Evolutionary conservation across 2,888 invertebrate genomes (phyloP).

Genomic region (Diaphora mendica): DNA sequence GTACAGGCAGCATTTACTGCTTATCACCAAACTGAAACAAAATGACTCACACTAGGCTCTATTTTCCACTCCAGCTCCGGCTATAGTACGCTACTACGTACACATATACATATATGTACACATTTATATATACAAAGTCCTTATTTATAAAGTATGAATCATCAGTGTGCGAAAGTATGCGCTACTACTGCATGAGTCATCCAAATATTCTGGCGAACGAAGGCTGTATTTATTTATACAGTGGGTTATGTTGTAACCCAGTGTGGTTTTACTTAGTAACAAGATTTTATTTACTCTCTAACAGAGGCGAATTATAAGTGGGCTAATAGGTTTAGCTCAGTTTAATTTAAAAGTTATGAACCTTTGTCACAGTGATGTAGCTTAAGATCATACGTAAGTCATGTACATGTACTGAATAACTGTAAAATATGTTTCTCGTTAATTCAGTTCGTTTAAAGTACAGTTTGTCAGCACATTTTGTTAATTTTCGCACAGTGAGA

Average conservation of each 20-base stretch:
- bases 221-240: constrained; percentile 6
- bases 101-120: background rate
- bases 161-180: constrained; percentile 35
- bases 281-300: background rate
- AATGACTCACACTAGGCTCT: background rate
- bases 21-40: background rate
- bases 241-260: background rate
- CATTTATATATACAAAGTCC: background rate
- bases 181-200: constrained; percentile 4
- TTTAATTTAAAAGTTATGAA: too few species aligned
- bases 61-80: background rate
- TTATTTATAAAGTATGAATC: constrained; percentile 23
- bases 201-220: background rate
- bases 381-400: too few species aligned
- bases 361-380: too few species aligned
- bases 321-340: background rate
- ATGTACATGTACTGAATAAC: too few species aligned
- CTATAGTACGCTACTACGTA: background rate
- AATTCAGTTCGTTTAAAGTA: too few species aligned
- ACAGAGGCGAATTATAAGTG: background rate
- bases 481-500: too few species aligned
- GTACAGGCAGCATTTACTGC: background rate
- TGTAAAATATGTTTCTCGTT: too few species aligned
- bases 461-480: too few species aligned
- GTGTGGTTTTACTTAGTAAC: background rate